Evolutionary conservation across 2,888 invertebrate genomes (phyloP).

Genomic region (Drosophila pseudotakahashii): DNA sequence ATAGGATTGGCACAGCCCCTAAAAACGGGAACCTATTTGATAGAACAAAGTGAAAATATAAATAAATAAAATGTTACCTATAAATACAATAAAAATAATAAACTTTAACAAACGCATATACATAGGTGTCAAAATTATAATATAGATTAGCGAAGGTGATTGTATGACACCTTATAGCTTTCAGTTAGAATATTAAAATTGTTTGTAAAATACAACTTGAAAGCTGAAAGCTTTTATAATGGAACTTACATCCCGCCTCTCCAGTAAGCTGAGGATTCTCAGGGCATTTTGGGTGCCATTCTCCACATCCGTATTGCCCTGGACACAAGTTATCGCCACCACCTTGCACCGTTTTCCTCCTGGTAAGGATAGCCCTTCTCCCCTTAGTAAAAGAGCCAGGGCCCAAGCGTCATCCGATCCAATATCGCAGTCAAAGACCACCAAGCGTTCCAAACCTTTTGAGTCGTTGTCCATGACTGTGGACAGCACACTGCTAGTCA

Average conservation of each 20-base stretch:
- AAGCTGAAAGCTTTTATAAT: too few relatives aligned
- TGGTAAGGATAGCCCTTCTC: conserved; percentile 77
- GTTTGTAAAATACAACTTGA: too few relatives aligned
- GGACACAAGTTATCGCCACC: conserved; percentile 89
- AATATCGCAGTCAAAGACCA: conserved; percentile 87
- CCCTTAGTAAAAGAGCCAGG: conserved; percentile 85
- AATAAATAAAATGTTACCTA: too few relatives aligned
- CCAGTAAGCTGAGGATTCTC: conserved; percentile 86
- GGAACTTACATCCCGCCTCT: conserved; percentile 86
- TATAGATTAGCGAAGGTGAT: too few relatives aligned
- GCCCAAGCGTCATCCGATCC: conserved; percentile 88
- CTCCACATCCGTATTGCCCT: conserved; percentile 89
- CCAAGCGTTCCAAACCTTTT: conserved; percentile 44
- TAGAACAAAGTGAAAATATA: too few relatives aligned
- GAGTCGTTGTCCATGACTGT: not conserved
- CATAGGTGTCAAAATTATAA: too few relatives aligned
- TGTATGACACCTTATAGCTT: too few relatives aligned
- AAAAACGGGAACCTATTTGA: conserved; percentile 67
- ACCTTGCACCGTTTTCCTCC: conserved; percentile 78
- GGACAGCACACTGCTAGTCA: too few relatives aligned
- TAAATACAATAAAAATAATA: too few relatives aligned
- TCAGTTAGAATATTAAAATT: too few relatives aligned
- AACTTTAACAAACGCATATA: too few relatives aligned
- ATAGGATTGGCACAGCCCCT: conserved; percentile 66
- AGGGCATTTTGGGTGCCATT: conserved; percentile 89